phyloP scores from a whole-genome alignment of 2,797 vertebrate species.

The Cirrhinus molitorella region DNA sequence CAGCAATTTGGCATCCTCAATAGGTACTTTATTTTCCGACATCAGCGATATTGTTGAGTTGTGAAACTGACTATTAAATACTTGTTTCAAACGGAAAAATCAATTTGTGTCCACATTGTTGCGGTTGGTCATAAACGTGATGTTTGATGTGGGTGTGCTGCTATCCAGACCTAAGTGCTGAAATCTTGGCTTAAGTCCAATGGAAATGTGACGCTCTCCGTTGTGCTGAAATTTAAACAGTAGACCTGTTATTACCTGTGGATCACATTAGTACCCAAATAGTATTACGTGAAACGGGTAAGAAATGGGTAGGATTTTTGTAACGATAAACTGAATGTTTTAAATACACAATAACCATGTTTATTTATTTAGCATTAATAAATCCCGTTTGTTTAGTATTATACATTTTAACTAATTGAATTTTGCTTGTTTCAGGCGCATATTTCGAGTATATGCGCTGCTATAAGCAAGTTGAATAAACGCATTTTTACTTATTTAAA shows the following conservation, averaged over 20 bases:
- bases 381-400: neutral
- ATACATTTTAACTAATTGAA: neutral
- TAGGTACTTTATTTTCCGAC: neutral
- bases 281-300: too few species aligned
- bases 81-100: neutral
- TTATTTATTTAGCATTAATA: neutral
- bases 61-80: neutral
- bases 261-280: neutral
- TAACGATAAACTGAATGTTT: neutral
- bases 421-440: neutral
- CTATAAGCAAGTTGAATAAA: neutral
- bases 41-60: neutral
- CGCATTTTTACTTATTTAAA: neutral
- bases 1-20: neutral
- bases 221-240: neutral
- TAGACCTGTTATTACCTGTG: neutral
- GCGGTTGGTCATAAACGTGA: neutral
- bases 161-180: conserved; percentile 23
- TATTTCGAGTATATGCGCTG: neutral
- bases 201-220: conserved; percentile 6
- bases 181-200: neutral
- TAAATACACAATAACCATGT: neutral
- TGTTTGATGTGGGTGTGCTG: neutral
- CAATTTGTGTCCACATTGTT: neutral
- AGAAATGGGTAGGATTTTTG: neutral